Percentiles rank a stretch among this genome's conserved stretches.
Conservation (phyloP, 1,140 invertebrate genomes). For the Oscheius sp. region DNA sequence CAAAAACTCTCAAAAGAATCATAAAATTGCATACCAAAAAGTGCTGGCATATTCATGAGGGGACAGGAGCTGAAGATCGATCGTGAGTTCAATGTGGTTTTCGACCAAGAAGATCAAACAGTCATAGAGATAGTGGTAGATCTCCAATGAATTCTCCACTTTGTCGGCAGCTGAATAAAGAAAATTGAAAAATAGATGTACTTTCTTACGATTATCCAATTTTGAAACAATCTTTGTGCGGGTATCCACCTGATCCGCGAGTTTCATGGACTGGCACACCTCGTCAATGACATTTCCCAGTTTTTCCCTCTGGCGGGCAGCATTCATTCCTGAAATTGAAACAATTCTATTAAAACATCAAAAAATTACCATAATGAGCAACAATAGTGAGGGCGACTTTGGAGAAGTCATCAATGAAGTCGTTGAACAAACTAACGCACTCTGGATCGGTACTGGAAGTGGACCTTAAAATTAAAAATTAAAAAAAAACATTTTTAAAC, state of each 20-base stretch:
- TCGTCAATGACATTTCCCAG: not conserved
- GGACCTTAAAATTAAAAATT: not conserved
- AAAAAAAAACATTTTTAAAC: not conserved
- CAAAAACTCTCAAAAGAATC: no score
- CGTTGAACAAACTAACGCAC: not conserved
- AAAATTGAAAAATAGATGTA: not conserved
- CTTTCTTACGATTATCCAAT: not conserved
- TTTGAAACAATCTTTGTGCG: not conserved
- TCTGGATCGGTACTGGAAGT: not conserved
- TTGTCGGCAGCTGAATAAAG: not conserved
- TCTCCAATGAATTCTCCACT: no score
- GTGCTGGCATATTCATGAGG: not conserved
- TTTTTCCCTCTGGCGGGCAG: not conserved
- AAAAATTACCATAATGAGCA: not conserved
- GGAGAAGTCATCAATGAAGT: not conserved
- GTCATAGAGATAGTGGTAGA: no score
- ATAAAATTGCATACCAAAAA: not conserved
- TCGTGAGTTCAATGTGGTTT: not conserved
- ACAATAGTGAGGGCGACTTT: not conserved
- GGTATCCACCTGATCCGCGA: not conserved
- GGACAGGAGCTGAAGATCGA: not conserved
- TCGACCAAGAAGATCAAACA: not conserved
- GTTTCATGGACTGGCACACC: not conserved
- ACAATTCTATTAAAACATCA: no score
- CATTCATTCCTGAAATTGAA: not conserved